Conservation (phyloP, 2,888 invertebrate species). For the Fissipunctia ypsillon region DNA sequence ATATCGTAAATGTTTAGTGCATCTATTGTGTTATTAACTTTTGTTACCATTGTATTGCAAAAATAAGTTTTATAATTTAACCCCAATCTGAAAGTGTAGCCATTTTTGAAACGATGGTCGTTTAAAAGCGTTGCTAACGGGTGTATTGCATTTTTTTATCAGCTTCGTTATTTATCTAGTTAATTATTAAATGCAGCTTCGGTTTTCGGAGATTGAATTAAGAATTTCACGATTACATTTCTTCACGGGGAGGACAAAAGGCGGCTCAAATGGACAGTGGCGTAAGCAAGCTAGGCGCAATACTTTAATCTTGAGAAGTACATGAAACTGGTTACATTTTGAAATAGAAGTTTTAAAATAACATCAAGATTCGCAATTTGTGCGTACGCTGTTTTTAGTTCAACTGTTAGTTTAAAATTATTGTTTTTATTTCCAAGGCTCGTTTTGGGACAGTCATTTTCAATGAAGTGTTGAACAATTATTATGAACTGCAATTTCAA, state of each 20-base stretch:
- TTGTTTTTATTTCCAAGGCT: background rate
- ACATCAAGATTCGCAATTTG: slow-evolving; percentile 28
- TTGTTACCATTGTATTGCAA: slow-evolving; percentile 43
- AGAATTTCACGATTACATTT: slow-evolving; percentile 62
- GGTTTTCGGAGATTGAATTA: slow-evolving; percentile 46
- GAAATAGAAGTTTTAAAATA: slow-evolving; percentile 40
- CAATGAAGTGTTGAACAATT: background rate
- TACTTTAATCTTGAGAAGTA: slow-evolving; percentile 51
- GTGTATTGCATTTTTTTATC: slow-evolving; percentile 18
- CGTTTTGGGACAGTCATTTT: background rate
- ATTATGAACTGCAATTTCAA: background rate
- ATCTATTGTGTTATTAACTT: slow-evolving; percentile 32
- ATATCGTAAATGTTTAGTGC: slow-evolving; percentile 10
- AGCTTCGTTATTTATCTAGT: slow-evolving; percentile 23
- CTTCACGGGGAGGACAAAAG: slow-evolving; percentile 56
- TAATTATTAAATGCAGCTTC: slow-evolving; percentile 36
- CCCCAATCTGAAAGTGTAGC: slow-evolving; percentile 32
- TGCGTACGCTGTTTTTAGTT: slow-evolving; percentile 2
- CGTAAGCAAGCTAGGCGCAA: slow-evolving; percentile 58
- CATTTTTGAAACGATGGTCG: background rate
- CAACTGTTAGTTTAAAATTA: background rate
- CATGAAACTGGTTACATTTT: slow-evolving; percentile 45
- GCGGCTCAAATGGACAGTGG: slow-evolving; percentile 59
- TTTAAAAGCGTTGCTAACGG: slow-evolving; percentile 32
- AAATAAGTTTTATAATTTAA: slow-evolving; percentile 14